Evolutionary conservation across 2,797 vertebrate genomes (phyloP), one percentile per base, ranked within the genome.

Genomic region (Sebastes diaconus): DNA sequence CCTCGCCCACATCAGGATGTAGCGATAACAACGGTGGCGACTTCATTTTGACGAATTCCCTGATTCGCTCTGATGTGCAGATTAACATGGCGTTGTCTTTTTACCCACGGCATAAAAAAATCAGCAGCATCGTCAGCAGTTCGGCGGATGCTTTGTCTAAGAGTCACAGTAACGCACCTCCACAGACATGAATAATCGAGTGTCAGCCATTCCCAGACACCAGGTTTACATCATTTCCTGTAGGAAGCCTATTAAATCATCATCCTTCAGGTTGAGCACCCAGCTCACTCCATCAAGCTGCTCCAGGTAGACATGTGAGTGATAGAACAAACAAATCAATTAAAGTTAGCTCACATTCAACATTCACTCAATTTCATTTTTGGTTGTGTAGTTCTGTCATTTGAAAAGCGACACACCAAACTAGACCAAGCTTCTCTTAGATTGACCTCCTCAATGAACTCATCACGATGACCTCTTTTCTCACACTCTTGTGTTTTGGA

Each of bases 141-240:
- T 91, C 16, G 70, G 39, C 71, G 12, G 39, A 73, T 13, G 64
- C 85, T 84, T 88, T 87, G 88, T 93, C 77, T 88, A 16, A 79
- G 75, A 88, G 84, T 88, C 87, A 74, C 66, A 63, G 79, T 50
- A 64, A 54, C 20, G 69, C 65, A 70, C 77, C 73, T 57, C 79
- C 73, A 61, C 77, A 76, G 74, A 87, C 74, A 68, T 90, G 85
- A 93, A 88, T 83, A 86, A 92, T 94, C 68, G 76, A 80, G 83
- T 85, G 90, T 89, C 86, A 90, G 81, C 87, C 80, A 69, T 90
- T 88, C 81, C 77, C 87, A 79, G 89, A 92, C 90, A 86, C 76
- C 78, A 72, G 86, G 81, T 90, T 92, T 88, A 84, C 86, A 88
- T 92, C 64, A 86, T 90, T 87, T 86, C 88, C 88, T 80, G 84